Percentiles rank a stretch among this genome's conserved stretches.
These are phyloP conservation scores for Nyctereutes procyonoides DNA, from an alignment of 2,113 vertebrate genomes.

Conservation along the genomic window DNA sequence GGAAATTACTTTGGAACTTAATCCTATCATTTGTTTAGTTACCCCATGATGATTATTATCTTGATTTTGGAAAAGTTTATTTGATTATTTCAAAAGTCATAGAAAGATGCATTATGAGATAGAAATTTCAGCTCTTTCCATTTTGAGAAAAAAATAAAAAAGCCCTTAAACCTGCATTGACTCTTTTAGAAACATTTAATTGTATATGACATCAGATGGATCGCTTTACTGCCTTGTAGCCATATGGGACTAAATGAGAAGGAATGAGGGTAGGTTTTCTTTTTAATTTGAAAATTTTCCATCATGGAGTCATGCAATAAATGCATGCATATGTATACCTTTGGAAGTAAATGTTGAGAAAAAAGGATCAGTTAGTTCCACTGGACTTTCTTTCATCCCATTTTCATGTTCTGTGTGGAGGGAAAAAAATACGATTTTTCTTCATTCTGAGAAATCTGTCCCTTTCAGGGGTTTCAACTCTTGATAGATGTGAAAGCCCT, in stretches of 20 bases:
- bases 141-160: neutral
- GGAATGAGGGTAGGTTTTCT: neutral
- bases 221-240: neutral
- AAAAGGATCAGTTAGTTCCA: neutral
- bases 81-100: conserved; percentile 12
- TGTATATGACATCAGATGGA: neutral
- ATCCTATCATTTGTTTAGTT: conserved; percentile 14
- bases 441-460: conserved; percentile 30
- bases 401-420: conserved; percentile 15
- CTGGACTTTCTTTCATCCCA: neutral
- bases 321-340: neutral
- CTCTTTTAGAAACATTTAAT: conserved; percentile 9
- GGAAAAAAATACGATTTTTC: conserved; percentile 18
- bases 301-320: neutral
- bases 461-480: neutral
- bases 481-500: neutral
- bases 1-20: conserved; percentile 8
- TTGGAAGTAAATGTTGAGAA: conserved; percentile 35
- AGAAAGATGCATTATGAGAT: neutral
- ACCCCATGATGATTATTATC: neutral
- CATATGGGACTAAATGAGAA: neutral
- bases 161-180: neutral
- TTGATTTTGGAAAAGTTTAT: conserved; percentile 24
- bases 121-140: conserved; percentile 8
- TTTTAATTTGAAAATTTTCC: neutral